Evolutionary conservation across 2,888 invertebrate genomes (phyloP).

Genomic region (Hydrotaea diabolus): DNA sequence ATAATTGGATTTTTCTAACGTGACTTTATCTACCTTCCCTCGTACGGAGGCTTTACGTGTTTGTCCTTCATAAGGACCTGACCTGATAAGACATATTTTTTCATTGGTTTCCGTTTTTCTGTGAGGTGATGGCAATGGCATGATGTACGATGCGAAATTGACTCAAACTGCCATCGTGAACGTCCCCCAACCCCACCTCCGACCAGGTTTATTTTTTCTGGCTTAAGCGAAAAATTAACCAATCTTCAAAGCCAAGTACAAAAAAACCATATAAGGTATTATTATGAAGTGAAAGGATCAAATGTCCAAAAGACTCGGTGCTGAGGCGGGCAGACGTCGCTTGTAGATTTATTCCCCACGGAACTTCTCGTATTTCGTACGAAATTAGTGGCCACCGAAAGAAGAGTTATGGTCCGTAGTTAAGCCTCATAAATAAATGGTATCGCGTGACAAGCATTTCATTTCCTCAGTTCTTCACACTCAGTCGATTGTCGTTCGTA

Average conservation of each 20-base stretch:
- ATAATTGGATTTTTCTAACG: no score
- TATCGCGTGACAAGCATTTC: slow-evolving; percentile 58
- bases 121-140: neutral
- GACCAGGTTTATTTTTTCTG: neutral
- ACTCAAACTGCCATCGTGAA: neutral
- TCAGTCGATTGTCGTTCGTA: slow-evolving; percentile 1
- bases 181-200: no score
- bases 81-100: no score
- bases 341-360: neutral
- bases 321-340: no score
- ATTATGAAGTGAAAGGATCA: neutral
- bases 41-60: no score
- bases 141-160: neutral
- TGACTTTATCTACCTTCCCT: no score
- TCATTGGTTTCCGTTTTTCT: no score
- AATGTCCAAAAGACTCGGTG: neutral
- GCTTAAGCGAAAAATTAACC: neutral
- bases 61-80: no score
- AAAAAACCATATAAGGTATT: neutral
- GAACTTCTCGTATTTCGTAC: neutral
- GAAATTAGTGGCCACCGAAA: slow-evolving; percentile 25
- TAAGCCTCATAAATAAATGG: slow-evolving; percentile 64
- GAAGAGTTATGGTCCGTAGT: slow-evolving; percentile 55
- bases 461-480: neutral
- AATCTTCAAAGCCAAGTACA: neutral